Evolutionary conservation across 1,140 invertebrate species (phyloP), one percentile per base, ranked within the genome.

Genomic region (Orussus abietinus): DNA sequence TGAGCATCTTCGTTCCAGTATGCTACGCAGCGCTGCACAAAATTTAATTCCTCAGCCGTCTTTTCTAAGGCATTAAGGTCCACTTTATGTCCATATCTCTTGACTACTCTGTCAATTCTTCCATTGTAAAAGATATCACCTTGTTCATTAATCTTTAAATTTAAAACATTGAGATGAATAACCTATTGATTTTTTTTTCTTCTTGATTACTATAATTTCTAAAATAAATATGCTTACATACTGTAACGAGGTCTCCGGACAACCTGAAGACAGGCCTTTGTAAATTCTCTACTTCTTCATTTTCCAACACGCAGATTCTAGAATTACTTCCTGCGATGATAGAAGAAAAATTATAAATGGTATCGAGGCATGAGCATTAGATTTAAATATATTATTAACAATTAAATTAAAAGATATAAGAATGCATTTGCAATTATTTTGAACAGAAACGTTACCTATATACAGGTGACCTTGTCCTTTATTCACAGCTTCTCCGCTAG

Each of bases 31-130:
- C 69, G 64, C 42, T 69, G 62, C 17, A 83, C 57, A 50, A 57
- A 62, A 25, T 64, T 57, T 53, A 71, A 64, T 46, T 67, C 58
- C 52, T 69, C 64, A 6, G 75, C 64, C 35, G 69, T 66, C 51
- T 66, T 59, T 68, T 87, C 80, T 31, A 90, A 76, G 34, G 74
- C 59, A 18, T 66, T 53, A 18, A 88, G 61, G 57, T 79, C 77
- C 12, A 89, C 55, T 65, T 81, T 81, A 47, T 81, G 75, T 2
- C 87, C 88, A 68, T 83, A 80, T 62, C 85, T 69, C 70, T 91
- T 91, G n/a, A 89, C 70, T 25, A 78, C 62, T 45, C 78, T 73
- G 70, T 87, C 82, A 47, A 64, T 74, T 37, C 88, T 74, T 7
- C 81, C 79, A 51, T 77, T 69, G 49, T 81, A 87, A 53, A 77